Evolutionary conservation across 2,888 invertebrate genomes (phyloP).

Genomic region (Standfussiana lucernea): DNA sequence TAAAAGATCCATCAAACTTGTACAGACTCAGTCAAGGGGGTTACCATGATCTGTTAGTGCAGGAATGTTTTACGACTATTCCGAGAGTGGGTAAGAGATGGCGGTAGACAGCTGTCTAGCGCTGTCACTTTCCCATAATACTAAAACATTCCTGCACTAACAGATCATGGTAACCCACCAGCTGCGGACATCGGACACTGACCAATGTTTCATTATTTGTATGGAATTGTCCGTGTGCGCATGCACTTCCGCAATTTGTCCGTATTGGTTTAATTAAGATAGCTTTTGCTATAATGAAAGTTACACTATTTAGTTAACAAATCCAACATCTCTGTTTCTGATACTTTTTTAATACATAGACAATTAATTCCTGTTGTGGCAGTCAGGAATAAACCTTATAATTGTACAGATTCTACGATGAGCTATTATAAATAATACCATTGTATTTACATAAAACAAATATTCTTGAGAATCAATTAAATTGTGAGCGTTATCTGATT

Average conservation of each 20-base stretch:
- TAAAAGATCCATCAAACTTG: not conserved
- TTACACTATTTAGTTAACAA: not conserved
- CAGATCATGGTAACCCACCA: no score
- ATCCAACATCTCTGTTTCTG: not conserved
- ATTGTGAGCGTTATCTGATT: not conserved
- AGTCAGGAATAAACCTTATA: no score
- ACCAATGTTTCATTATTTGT: not conserved
- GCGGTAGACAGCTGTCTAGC: no score
- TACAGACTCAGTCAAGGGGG: no score
- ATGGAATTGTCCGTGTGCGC: not conserved
- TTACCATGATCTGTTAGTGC: no score
- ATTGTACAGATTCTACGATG: not conserved
- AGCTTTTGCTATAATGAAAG: not conserved
- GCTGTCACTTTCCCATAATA: no score
- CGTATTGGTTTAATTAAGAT: not conserved
- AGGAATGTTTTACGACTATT: no score
- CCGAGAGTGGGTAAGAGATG: no score
- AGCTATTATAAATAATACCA: not conserved
- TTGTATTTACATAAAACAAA: not conserved
- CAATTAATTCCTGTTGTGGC: not conserved
- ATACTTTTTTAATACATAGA: not conserved
- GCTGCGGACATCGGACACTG: not conserved
- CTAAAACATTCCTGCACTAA: no score
- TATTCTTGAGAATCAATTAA: conserved; percentile 7
- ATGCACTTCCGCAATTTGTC: not conserved